phyloP scores from a whole-genome alignment of 2,797 vertebrate species.

The Rhabdomys pumilio region DNA sequence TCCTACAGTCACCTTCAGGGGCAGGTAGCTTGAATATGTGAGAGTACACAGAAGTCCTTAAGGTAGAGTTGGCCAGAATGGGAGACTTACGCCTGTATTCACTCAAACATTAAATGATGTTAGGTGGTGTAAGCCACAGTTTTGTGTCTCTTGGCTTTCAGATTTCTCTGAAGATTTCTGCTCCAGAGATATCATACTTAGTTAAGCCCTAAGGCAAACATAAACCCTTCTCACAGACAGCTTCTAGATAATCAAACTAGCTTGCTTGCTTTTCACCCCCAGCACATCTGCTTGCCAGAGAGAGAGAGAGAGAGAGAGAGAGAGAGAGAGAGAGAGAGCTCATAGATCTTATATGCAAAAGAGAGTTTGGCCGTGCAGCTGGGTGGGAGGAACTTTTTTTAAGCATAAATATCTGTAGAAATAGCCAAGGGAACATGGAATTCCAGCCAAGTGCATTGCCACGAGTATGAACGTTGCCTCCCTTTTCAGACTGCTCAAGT shows the following conservation, averaged over 20 bases:
- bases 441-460: constrained; percentile 66
- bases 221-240: constrained; percentile 1
- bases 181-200: background rate
- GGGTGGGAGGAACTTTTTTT: constrained; percentile 62
- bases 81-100: background rate
- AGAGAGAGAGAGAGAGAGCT: background rate
- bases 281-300: background rate
- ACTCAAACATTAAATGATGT: background rate
- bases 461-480: constrained; percentile 65
- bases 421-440: constrained; percentile 71
- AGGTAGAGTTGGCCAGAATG: background rate
- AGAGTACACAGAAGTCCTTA: background rate
- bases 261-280: background rate
- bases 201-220: background rate
- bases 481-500: constrained; percentile 66
- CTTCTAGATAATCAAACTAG: background rate
- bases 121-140: background rate
- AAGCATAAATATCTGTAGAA: constrained; percentile 76
- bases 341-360: background rate
- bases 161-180: background rate
- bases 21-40: background rate
- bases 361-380: constrained; percentile 60
- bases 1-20: background rate
- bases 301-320: no score
- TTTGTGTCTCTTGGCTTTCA: background rate